Evolutionary conservation across 2,888 invertebrate genomes (phyloP), one percentile per base, ranked within the genome.

Genomic region (Meliscaeva auricollis): DNA sequence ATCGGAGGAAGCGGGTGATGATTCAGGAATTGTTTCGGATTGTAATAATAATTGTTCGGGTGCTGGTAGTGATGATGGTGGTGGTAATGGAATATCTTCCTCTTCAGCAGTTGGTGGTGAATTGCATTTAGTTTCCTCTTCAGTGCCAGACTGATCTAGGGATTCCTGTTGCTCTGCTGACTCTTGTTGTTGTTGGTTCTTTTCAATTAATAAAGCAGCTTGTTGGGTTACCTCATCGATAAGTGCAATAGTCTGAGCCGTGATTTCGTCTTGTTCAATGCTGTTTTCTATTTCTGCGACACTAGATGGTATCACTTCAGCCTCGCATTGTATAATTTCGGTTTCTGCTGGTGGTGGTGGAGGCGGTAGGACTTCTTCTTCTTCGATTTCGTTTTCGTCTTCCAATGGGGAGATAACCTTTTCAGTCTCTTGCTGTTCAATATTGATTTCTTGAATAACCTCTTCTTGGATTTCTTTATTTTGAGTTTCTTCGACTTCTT

Each of bases 41-140:
- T 78, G 66, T 72, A 60, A 68, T 68, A 73, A 52, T 17, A 50
- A 50, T 83, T 79, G 70, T 81, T 80, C 73, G 80, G 75, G 56
- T 75, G 74, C 68, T 75, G 76, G 73, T 73, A 72, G 20, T 77
- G 82, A 52, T 73, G 72, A 68, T 85, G 80, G 50, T 77, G 77
- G 78, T 80, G 75, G 52, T 75, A 20, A 56, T 69, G 76, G 85
- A 76, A 73, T 56, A 44, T 85, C 81, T 15, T n/a, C 26, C 26
- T 81, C 80, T 81, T 81, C 85, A 85, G 85, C 80, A 77, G 85
- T 72, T 84, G 84, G 70, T 85, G 85, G 85, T 85, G 85, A 81
- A 85, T 81, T 85, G 85, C 85, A 85, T 85, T 85, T 72, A 73
- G 81, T 85, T 81, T 62, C 72, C 38, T 84, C 72, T 46, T 82